Conservation (phyloP, 2,113 vertebrate species). For the Phalacrocorax carbo region DNA sequence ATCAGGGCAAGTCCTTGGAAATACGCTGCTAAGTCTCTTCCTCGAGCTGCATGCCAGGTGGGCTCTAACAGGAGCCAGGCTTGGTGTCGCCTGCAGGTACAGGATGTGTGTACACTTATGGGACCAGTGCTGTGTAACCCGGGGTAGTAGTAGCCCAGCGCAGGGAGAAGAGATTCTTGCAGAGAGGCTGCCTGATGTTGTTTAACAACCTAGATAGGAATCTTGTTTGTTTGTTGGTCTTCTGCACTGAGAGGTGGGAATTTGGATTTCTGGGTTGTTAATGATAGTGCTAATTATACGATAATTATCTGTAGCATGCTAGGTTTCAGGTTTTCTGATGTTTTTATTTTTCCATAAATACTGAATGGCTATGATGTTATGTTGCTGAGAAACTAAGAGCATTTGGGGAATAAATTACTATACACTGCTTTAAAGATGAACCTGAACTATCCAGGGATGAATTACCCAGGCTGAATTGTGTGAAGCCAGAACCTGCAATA, state of each 20-base stretch:
- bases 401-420: neutral
- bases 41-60: neutral
- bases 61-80: neutral
- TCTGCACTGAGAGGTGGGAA: neutral
- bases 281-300: neutral
- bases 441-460: neutral
- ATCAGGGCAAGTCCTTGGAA: neutral
- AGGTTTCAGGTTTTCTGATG: neutral
- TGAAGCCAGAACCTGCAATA: neutral
- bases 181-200: neutral
- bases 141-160: accelerated
- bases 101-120: accelerated
- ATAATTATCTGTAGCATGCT: neutral
- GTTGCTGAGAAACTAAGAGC: neutral
- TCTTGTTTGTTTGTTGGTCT: neutral
- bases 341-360: neutral
- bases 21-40: neutral
- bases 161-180: neutral
- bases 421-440: neutral
- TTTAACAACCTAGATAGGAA: neutral
- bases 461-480: neutral
- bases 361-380: neutral
- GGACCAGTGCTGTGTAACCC: accelerated
- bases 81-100: no score
- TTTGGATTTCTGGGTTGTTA: neutral